These are phyloP conservation scores for Agelastica alni DNA, from an alignment of 2,888 invertebrate genomes.

Conservation along the genomic window DNA sequence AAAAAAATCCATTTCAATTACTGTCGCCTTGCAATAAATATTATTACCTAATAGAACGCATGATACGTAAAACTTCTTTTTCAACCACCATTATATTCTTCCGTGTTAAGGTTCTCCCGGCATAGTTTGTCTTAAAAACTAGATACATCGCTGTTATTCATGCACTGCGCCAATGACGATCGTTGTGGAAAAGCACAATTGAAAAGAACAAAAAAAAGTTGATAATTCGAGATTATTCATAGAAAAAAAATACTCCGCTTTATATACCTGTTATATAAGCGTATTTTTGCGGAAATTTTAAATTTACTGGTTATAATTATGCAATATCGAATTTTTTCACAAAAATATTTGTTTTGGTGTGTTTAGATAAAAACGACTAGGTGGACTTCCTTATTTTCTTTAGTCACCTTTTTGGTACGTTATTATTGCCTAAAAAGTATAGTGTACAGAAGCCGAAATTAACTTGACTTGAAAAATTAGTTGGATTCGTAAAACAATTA, in stretches of 20 bases:
- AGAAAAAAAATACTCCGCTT: neutral
- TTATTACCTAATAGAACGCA: conserved; percentile 25
- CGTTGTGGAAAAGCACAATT: conserved; percentile 8
- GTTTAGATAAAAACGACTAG: too few species aligned
- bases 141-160: conserved; percentile 18
- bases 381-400: too few species aligned
- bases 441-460: too few species aligned
- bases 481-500: too few species aligned
- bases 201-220: conserved; percentile 1
- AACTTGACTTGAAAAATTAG: too few species aligned
- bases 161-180: conserved; percentile 10
- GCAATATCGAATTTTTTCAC: neutral
- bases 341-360: too few species aligned
- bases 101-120: conserved; percentile 28
- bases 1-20: conserved; percentile 16
- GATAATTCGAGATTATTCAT: conserved; percentile 24
- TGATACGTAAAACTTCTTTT: conserved; percentile 23
- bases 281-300: conserved; percentile 3
- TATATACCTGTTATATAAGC: conserved; percentile 5
- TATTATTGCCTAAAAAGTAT: too few species aligned
- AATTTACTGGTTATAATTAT: too few species aligned
- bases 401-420: too few species aligned
- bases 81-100: conserved; percentile 18
- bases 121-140: conserved; percentile 28
- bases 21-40: conserved; percentile 13